Evolutionary conservation across 2,888 invertebrate species (phyloP), one percentile per base, ranked within the genome.

Genomic region (Cephus nigrinus): DNA sequence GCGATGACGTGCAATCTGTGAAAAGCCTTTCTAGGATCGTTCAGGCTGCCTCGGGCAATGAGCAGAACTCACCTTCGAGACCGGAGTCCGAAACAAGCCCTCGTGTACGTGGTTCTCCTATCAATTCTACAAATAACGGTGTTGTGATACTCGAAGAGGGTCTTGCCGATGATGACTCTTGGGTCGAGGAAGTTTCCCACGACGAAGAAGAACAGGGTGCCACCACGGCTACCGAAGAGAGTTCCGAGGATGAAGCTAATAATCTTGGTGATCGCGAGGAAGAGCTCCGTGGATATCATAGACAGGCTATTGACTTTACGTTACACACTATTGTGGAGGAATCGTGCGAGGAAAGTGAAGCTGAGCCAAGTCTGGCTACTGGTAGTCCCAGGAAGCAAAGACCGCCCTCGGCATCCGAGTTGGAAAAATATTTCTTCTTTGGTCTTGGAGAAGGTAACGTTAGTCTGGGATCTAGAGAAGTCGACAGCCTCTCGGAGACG

Each of bases 261-360:
- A 87, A 89, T 32, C 84, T 88, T 23, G 90, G 88, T 23, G 95
- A 96, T 86, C 94, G 96, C 9, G 96, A 97, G 86, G 97, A 97
- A 81, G 97, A 97, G 82, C 93, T 97, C 73, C 93, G 96, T 5
- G 95, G 95, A n/a, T 97, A 97, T 89, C 96, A 96, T 89, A 94
- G 97, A 76, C 94, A 96, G 78, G 95, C 95, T 1, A 95, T 97
- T 87, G 97, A 98, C 92, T 97, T 97, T 90, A 97, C 97, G 1
- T 92, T 98, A 82, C 98, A 98, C 89, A 98, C 98, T 1, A 98
- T 98, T 84, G 96, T 97, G 36, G 98, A 98, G 92, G 98, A 98
- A 92, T 97, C 97, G 87, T 98, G 98, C 91, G 98, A 98, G 92
- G 98, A 98, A 92, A 97, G 97, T 91, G 97, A 97, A 92, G 94